Percentiles rank a stretch among this genome's conserved stretches.
Evolutionary conservation across 1,140 invertebrate genomes (phyloP).

Genomic region (Drosophila bocqueti): DNA sequence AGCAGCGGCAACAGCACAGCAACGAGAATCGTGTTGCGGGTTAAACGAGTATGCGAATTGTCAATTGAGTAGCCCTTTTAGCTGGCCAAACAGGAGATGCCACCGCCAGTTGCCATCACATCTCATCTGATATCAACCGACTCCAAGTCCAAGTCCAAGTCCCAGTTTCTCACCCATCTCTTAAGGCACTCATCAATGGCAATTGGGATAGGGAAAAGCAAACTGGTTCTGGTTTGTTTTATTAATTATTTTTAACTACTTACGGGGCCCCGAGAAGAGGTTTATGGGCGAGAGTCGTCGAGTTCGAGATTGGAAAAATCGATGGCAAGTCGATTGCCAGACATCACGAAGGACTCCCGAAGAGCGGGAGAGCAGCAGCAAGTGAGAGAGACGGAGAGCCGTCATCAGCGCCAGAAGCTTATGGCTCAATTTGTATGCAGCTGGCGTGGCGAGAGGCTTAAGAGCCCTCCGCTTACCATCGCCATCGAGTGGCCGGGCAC

Average conservation of each 20-base stretch:
- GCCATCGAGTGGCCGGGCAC: constrained; percentile 16
- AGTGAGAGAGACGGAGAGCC: constrained; percentile 14
- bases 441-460: constrained; percentile 68
- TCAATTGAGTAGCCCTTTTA: constrained; percentile 74
- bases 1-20: constrained; percentile 29
- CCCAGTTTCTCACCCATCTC: constrained; percentile 19
- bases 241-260: constrained; percentile 79
- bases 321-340: constrained; percentile 59
- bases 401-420: constrained; percentile 67
- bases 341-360: constrained; percentile 35
- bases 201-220: constrained; percentile 42
- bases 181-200: constrained; percentile 41
- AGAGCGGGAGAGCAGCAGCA: constrained; percentile 2
- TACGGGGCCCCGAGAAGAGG: constrained; percentile 19
- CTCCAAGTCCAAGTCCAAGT: not conserved
- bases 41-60: constrained; percentile 79
- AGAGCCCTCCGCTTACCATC: constrained; percentile 56
- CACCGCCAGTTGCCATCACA: constrained; percentile 12
- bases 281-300: constrained; percentile 40
- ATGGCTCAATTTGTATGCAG: constrained; percentile 81
- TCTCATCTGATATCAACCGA: constrained; percentile 5
- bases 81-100: constrained; percentile 50
- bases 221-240: constrained; percentile 75
- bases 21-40: constrained; percentile 66
- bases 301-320: constrained; percentile 55